Base-by-base conservation (phyloP, 1,140 invertebrate species). In the Trissolcus basalis region DNA sequence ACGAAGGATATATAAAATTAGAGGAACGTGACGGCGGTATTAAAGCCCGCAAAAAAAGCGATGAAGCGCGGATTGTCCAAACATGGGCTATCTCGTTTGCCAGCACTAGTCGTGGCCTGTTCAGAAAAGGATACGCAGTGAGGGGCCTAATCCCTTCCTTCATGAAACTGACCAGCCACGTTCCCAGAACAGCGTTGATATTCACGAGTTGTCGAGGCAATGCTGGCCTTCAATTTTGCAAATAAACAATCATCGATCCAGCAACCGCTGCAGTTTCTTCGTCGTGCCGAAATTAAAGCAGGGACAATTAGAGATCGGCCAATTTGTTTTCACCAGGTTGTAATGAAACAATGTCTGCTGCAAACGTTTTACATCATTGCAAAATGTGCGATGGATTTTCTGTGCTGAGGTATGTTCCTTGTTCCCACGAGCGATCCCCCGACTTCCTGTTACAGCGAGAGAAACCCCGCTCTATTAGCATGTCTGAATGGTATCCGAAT, bases 371-470 rank as follows among this genome's bases (percentile, higher is more conserved):
- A n/a, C 45, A n/a, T 43, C 35, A 15, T 64, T 50, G 69, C 54
- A 55, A 65, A 64, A 72, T 64, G 55, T 60, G 67, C 48, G 43
- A 56, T 50, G 36, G 49, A 35, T 15, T 16, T 61, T 60, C 67
- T 61, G n/a, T 56, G 50, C 50, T 69, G 54, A 15, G 49, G 55
- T 68, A 53, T 80, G 75, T 72, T 77, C 69, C 60, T 48, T 54
- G 53, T 80, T 80, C 78, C 78, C 78, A 80, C 76, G 72, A 75
- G 47, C 51, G 68, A 78, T 78, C 77, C 75, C 27, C 61, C 59
- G 50, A 65, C 76, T 80, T 80, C 76, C 78, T 70, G 76, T 75
- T 77, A 77, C 74, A 51, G 43, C 55, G 15, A 54, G 47, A 72
- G 74, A 80, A 71, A 76, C 32, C 56, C 56, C 5, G 49, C 35